Conservation (phyloP, 2,888 invertebrate genomes). For the Ditula angustiorana region DNA sequence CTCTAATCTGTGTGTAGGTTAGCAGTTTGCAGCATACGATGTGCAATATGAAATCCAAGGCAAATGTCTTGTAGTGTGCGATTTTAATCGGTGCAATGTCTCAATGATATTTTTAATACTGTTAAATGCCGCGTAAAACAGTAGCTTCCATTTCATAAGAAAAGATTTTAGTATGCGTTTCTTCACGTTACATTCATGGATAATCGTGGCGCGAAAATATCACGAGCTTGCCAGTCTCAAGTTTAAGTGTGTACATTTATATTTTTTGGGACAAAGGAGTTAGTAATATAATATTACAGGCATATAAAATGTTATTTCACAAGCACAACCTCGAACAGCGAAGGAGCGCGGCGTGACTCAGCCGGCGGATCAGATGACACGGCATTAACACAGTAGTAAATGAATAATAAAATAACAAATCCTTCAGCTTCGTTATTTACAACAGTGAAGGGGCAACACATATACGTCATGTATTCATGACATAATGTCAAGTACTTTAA, state of each 20-base stretch:
- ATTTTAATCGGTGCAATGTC: not conserved
- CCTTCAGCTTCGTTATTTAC: slow-evolving; percentile 41
- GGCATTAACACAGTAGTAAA: slow-evolving; percentile 44
- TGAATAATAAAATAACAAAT: slow-evolving; percentile 39
- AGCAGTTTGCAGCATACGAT: not conserved
- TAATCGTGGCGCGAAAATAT: not conserved
- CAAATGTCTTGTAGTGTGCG: not conserved
- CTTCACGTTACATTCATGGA: not conserved
- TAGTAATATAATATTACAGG: slow-evolving; percentile 42
- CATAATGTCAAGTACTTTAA: not conserved
- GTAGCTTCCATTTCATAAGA: slow-evolving; percentile 4
- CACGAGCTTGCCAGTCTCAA: slow-evolving; percentile 7
- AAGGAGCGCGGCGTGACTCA: slow-evolving; percentile 54
- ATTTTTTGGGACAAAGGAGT: slow-evolving; percentile 43
- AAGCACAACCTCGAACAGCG: slow-evolving; percentile 59
- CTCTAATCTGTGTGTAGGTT: not conserved
- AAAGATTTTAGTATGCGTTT: not conserved
- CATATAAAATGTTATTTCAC: slow-evolving; percentile 51
- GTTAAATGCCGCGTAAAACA: slow-evolving; percentile 1
- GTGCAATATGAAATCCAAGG: not conserved
- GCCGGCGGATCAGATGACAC: slow-evolving; percentile 47
- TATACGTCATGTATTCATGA: not conserved
- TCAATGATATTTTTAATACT: not conserved
- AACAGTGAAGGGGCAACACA: slow-evolving; percentile 31
- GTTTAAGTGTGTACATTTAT: slow-evolving; percentile 14